These are phyloP conservation scores for Lasioglossum oenotherae DNA, from an alignment of 2,888 invertebrate genomes.

Conservation along the genomic window DNA sequence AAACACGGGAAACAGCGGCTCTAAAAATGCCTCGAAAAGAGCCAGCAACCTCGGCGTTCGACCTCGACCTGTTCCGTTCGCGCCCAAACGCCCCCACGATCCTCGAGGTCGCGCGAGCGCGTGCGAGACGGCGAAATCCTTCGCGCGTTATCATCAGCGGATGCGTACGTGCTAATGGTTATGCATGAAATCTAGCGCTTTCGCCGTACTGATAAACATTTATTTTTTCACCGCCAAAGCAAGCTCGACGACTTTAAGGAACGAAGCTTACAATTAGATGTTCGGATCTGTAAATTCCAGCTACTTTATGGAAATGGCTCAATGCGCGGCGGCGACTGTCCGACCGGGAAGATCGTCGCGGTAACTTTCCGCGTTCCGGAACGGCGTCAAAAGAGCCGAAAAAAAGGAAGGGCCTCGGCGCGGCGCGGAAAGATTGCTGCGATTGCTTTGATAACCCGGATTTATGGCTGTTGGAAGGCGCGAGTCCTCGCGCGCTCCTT, in stretches of 20 bases:
- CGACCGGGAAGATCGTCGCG: neutral
- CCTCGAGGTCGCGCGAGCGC: neutral
- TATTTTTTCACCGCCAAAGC: neutral
- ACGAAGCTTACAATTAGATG: too few relatives aligned
- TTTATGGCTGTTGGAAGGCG: neutral
- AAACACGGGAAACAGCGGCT: neutral
- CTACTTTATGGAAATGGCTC: neutral
- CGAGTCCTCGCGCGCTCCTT: neutral
- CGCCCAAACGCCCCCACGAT: neutral
- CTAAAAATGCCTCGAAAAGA: neutral
- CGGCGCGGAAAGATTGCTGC: neutral
- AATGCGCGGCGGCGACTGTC: neutral
- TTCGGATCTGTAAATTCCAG: neutral
- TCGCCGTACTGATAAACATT: neutral
- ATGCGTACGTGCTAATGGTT: neutral
- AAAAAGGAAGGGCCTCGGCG: neutral
- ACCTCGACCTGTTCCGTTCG: conserved; percentile 1
- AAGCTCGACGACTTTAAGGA: neutral
- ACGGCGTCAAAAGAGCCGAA: neutral
- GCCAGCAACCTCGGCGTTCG: neutral
- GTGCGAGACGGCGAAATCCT: neutral
- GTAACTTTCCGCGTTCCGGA: conserved; percentile 10
- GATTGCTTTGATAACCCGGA: neutral
- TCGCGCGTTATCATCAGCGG: neutral
- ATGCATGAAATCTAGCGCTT: conserved; percentile 13